A percentile compares a stretch with the other conserved stretches of the same genome.
Conservation (phyloP, 1,140 invertebrate species). For the Nylanderia fulva region DNA sequence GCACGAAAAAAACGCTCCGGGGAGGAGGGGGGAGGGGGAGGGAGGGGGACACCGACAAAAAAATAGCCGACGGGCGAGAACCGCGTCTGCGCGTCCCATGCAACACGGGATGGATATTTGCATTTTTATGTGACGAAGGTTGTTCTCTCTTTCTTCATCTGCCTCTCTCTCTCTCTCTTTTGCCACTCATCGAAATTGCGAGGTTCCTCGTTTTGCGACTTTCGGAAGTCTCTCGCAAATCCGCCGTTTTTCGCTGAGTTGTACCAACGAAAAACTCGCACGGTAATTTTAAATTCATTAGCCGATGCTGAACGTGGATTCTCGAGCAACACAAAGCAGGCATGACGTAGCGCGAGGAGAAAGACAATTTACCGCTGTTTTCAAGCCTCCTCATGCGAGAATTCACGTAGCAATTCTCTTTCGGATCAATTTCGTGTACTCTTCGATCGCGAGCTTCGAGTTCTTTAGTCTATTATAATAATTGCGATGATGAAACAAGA, state of each 20-base stretch:
- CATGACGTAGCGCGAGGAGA: conserved; percentile 66
- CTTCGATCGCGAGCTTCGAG: neutral
- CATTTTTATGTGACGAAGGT: conserved; percentile 73
- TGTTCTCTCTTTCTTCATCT: neutral
- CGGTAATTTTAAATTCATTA: conserved; percentile 82
- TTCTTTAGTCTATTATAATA: conserved; percentile 1
- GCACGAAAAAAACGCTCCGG: conserved; percentile 42
- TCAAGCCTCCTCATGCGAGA: conserved; percentile 61
- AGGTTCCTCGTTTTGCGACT: conserved; percentile 25
- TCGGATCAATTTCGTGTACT: neutral
- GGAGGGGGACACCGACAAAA: conserved; percentile 6
- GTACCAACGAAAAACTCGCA: conserved; percentile 68
- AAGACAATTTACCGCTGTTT: conserved; percentile 72
- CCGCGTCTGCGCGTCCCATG: conserved; percentile 50
- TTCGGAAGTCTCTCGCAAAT: conserved; percentile 20
- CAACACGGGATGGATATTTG: conserved; percentile 67
- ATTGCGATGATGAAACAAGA: conserved; percentile 12
- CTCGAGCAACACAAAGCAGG: conserved; percentile 69
- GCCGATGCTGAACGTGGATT: conserved; percentile 71
- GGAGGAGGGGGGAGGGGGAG: neutral
- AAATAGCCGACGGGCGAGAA: conserved; percentile 44
- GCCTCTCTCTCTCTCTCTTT: neutral
- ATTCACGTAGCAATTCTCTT: conserved; percentile 32
- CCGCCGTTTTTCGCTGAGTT: conserved; percentile 26
- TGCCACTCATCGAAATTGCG: conserved; percentile 47